These are phyloP conservation scores for Nemapogon koenigi DNA, from an alignment of 2,888 invertebrate species.

Conservation along the genomic window DNA sequence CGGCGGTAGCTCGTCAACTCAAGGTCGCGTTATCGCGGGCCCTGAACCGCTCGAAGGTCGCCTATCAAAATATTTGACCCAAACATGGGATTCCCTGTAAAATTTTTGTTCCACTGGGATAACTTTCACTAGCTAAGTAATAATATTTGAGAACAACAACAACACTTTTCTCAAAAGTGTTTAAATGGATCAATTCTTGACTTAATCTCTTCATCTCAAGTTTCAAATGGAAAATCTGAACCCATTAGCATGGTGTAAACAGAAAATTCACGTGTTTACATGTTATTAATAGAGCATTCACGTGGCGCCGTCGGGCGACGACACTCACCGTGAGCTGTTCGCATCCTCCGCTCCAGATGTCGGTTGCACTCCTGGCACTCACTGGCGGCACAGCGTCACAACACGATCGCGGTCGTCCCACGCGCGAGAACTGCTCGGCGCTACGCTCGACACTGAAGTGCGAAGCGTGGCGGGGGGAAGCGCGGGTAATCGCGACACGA, in stretches of 20 bases:
- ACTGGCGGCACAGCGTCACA: slow-evolving; percentile 64
- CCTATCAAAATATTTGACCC: slow-evolving; percentile 4
- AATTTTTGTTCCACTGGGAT: not conserved
- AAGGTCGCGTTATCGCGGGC: slow-evolving; percentile 60
- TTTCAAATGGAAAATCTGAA: too few relatives aligned
- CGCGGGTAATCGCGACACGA: slow-evolving; percentile 35
- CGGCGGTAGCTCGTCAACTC: slow-evolving; percentile 43
- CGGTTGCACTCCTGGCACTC: slow-evolving; percentile 56
- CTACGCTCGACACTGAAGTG: slow-evolving; percentile 65
- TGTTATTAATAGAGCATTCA: slow-evolving; percentile 61
- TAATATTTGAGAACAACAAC: too few relatives aligned
- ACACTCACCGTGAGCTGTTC: slow-evolving; percentile 63
- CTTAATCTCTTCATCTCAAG: too few relatives aligned
- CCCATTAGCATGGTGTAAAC: too few relatives aligned
- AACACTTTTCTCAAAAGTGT: too few relatives aligned
- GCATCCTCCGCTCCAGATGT: slow-evolving; percentile 48
- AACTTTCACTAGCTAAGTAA: not conserved
- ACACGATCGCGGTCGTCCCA: slow-evolving; percentile 44
- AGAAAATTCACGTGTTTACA: too few relatives aligned
- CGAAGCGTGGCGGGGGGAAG: slow-evolving; percentile 52
- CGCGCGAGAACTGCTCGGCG: slow-evolving; percentile 62
- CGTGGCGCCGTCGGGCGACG: slow-evolving; percentile 46
- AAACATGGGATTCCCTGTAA: not conserved
- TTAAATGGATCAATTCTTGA: too few relatives aligned
- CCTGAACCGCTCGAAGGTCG: slow-evolving; percentile 47